A percentile compares a stretch with the other conserved stretches of the same genome.
These are phyloP conservation scores for Epinephelus malabaricus DNA, from an alignment of 2,797 vertebrate species.

Conservation along the genomic window DNA sequence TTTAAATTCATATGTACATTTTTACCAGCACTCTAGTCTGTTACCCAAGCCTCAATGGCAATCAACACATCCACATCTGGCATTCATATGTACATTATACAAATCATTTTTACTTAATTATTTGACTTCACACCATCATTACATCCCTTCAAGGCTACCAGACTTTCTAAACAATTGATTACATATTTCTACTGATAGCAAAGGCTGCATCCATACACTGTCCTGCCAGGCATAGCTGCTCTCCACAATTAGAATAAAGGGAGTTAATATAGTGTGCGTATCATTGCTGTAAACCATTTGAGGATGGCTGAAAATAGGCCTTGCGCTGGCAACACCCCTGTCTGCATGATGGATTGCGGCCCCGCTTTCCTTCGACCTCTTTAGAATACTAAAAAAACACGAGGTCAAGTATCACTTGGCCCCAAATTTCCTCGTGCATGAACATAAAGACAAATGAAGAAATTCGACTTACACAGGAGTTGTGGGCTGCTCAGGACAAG, in stretches of 20 bases:
- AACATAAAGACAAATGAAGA: constrained; percentile 45
- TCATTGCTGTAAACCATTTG: constrained; percentile 49
- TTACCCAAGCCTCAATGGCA: background rate
- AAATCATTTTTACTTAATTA: background rate
- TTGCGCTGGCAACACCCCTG: constrained; percentile 64
- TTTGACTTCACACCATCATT: background rate
- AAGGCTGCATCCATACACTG: background rate
- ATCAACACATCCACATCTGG: constrained; percentile 3
- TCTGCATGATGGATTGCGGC: constrained; percentile 76
- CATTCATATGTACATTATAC: background rate
- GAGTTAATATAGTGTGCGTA: constrained; percentile 35
- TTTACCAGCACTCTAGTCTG: background rate
- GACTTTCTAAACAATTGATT: background rate
- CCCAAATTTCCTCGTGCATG: constrained; percentile 26
- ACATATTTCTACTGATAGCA: constrained; percentile 8
- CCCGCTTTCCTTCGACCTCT: constrained; percentile 65
- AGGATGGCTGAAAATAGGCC: constrained; percentile 68
- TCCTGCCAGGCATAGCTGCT: constrained; percentile 15
- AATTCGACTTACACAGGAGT: constrained; percentile 7
- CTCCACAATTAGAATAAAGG: constrained; percentile 31
- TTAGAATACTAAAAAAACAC: constrained; percentile 63
- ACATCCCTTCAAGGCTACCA: background rate
- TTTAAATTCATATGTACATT: background rate
- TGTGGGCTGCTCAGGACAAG: constrained; percentile 7
- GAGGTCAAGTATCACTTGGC: constrained; percentile 64